These are phyloP conservation scores for Tetanocera ferruginea DNA, from an alignment of 2,888 invertebrate species.

Conservation along the genomic window DNA sequence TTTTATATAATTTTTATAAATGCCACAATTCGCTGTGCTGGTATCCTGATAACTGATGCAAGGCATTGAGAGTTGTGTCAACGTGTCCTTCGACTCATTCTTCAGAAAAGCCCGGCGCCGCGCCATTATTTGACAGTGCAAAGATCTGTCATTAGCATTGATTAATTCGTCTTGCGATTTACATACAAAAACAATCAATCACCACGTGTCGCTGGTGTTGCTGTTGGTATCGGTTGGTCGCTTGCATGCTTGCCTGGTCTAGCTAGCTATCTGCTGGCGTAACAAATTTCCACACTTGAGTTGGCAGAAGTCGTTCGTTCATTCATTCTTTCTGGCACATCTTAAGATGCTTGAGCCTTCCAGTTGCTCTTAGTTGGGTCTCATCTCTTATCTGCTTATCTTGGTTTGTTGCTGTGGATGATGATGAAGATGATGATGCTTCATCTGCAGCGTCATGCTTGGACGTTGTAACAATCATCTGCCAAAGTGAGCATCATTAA, in stretches of 20 bases:
- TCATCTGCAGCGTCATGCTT: slow-evolving; percentile 3
- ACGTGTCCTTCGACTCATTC: too few relatives aligned
- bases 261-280: too few relatives aligned
- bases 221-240: background rate
- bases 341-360: slow-evolving; percentile 3
- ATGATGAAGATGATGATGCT: slow-evolving; percentile 2
- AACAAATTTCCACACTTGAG: background rate
- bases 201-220: slow-evolving; percentile 33
- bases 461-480: slow-evolving; percentile 10
- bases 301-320: background rate
- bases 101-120: background rate
- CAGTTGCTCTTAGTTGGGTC: too few relatives aligned
- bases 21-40: background rate
- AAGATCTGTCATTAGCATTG: slow-evolving; percentile 70
- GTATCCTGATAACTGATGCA: background rate
- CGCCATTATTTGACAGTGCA: slow-evolving; percentile 36
- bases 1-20: background rate
- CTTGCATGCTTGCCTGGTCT: background rate
- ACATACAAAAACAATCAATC: slow-evolving; percentile 48
- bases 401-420: background rate
- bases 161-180: slow-evolving; percentile 64
- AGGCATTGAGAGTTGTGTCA: too few relatives aligned
- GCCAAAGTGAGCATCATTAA: slow-evolving; percentile 37
- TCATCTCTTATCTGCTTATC: background rate
- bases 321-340: too few relatives aligned